Conservation (phyloP, 1,140 invertebrate genomes). For the Linepithema humile region DNA sequence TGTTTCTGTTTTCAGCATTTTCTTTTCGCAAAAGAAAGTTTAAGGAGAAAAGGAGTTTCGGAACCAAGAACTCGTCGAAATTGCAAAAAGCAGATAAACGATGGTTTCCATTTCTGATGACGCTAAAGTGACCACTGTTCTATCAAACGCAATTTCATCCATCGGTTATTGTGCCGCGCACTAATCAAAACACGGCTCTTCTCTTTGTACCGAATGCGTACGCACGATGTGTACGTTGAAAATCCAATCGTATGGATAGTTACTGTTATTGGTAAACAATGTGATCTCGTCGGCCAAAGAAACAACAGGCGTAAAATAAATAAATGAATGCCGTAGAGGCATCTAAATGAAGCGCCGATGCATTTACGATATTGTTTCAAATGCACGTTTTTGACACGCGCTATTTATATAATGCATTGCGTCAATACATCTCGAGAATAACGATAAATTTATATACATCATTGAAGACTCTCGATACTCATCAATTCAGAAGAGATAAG, state of each 20-base stretch:
- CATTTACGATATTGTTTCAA: conserved; percentile 59
- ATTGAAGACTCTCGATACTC: background rate
- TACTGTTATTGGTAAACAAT: conserved; percentile 64
- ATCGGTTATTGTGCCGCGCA: conserved; percentile 32
- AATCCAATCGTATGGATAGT: conserved; percentile 57
- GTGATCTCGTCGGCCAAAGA: conserved; percentile 40
- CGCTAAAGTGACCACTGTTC: conserved; percentile 6
- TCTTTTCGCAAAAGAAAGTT: background rate
- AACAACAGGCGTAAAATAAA: conserved; percentile 61
- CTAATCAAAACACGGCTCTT: conserved; percentile 46
- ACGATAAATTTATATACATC: background rate
- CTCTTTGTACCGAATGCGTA: background rate
- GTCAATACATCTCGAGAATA: background rate
- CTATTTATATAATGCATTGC: conserved; percentile 6
- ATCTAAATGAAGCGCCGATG: background rate
- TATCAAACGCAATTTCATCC: conserved; percentile 24
- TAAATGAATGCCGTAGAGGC: conserved; percentile 40
- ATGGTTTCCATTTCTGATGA: background rate
- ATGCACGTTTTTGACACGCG: background rate
- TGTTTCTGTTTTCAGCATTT: background rate
- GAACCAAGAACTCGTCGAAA: no score
- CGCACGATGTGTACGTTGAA: background rate
- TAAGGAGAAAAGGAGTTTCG: no score
- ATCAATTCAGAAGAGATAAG: background rate
- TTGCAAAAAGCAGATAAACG: background rate